Conservation (phyloP, 2,888 invertebrate species). For the Papilio demoleus region DNA sequence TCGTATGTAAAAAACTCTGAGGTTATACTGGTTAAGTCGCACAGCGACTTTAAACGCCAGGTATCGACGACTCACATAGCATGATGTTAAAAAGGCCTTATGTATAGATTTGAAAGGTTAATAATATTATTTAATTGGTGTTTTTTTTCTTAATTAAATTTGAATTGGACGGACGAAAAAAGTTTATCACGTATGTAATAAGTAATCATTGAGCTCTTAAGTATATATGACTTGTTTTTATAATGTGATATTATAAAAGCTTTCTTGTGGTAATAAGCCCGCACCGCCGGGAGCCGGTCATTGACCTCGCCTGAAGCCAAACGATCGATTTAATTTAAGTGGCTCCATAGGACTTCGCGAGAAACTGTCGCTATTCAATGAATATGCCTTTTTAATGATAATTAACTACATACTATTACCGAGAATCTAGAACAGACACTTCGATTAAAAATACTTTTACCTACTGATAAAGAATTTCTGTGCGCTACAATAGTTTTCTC, state of each 20-base stretch:
- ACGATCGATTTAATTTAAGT: slow-evolving; percentile 40
- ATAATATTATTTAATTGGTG: too few relatives aligned
- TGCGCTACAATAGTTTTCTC: neutral
- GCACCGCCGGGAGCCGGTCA: slow-evolving; percentile 27
- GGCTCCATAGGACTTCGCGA: slow-evolving; percentile 36
- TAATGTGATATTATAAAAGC: slow-evolving; percentile 23
- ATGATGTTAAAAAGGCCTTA: too few relatives aligned
- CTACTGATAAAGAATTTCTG: too few relatives aligned
- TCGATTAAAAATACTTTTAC: neutral
- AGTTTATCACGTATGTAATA: neutral
- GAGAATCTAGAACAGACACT: neutral
- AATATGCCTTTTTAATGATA: slow-evolving; percentile 18
- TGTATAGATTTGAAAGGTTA: too few relatives aligned
- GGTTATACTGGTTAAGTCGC: too few relatives aligned
- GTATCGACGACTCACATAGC: too few relatives aligned
- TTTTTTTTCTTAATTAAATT: too few relatives aligned
- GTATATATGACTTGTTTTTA: slow-evolving; percentile 6
- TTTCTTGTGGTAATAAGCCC: slow-evolving; percentile 33
- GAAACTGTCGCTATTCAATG: slow-evolving; percentile 18
- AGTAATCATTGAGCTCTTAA: neutral
- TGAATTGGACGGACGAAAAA: neutral
- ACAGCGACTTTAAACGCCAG: too few relatives aligned
- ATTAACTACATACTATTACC: neutral
- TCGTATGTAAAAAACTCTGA: too few relatives aligned
- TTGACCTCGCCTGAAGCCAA: slow-evolving; percentile 36